A percentile compares a stretch with the other conserved stretches of the same genome.
These are phyloP conservation scores for Apocheima hispidaria DNA, from an alignment of 2,888 invertebrate genomes.

Conservation along the genomic window DNA sequence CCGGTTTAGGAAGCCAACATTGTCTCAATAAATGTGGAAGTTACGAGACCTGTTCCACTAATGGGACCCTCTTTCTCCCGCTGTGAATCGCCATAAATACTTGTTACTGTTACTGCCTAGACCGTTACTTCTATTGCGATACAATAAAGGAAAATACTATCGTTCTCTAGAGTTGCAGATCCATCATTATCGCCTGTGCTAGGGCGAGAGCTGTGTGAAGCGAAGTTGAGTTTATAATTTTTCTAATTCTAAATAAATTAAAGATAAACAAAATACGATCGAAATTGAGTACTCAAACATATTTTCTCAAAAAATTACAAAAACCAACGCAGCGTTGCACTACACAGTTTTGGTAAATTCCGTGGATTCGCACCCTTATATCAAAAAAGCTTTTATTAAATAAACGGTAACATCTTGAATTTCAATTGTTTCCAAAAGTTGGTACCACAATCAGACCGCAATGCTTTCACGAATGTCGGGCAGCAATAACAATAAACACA, in stretches of 20 bases:
- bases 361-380: no score
- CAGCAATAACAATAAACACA: conserved; percentile 33
- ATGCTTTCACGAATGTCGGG: conserved; percentile 17
- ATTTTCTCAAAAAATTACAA: no score
- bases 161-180: conserved; percentile 7
- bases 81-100: conserved; percentile 44
- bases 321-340: no score
- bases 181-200: neutral
- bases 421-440: conserved; percentile 22
- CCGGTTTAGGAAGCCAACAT: conserved; percentile 61
- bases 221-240: no score
- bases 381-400: neutral
- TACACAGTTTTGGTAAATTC: no score
- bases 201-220: no score
- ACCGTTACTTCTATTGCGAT: conserved; percentile 31
- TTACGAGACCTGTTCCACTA: conserved; percentile 66
- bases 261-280: no score
- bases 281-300: no score
- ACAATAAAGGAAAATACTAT: conserved; percentile 30
- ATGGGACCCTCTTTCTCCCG: conserved; percentile 49
- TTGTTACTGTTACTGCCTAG: conserved; percentile 43
- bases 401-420: conserved; percentile 26
- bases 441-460: neutral
- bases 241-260: no score
- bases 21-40: conserved; percentile 62